Percentiles rank a stretch among this genome's conserved stretches.
Conservation (phyloP, 2,888 invertebrate species). For the Aradus depressus region DNA sequence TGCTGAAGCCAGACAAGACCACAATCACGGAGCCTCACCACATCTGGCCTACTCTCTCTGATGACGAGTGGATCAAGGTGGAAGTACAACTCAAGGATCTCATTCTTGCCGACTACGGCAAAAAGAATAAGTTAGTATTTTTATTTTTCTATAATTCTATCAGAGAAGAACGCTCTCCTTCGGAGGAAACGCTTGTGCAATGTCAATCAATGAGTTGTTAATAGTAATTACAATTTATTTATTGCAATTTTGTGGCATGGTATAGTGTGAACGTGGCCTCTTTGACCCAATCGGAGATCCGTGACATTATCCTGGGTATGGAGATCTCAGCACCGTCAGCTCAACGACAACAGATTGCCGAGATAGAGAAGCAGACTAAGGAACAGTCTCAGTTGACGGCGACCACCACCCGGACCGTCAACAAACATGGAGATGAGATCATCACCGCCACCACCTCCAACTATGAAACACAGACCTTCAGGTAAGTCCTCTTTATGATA, state of each 20-base stretch:
- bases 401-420: constrained; percentile 95
- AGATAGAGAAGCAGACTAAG: constrained; percentile 99
- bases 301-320: constrained; percentile 97
- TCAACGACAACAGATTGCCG: constrained; percentile 97
- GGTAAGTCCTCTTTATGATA: no score
- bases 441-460: constrained; percentile 98
- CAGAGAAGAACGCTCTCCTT: no score
- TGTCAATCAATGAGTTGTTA: no score
- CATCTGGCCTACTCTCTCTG: constrained; percentile 95
- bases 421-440: constrained; percentile 99
- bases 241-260: no score
- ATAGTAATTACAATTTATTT: no score
- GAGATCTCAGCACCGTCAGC: constrained; percentile 99
- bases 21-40: constrained; percentile 98
- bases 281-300: constrained; percentile 95
- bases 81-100: constrained; percentile 97
- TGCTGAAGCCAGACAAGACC: constrained; percentile 96
- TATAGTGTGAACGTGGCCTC: constrained; percentile 92
- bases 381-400: constrained; percentile 97
- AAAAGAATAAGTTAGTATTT: constrained; percentile 86
- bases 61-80: constrained; percentile 99
- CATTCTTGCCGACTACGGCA: constrained; percentile 97
- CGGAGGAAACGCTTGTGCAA: no score
- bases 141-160: neutral
- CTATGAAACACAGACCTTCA: constrained; percentile 95